A percentile compares a stretch with the other conserved stretches of the same genome.
These are phyloP conservation scores for Latheticus oryzae DNA, from an alignment of 2,888 invertebrate genomes.

Conservation along the genomic window DNA sequence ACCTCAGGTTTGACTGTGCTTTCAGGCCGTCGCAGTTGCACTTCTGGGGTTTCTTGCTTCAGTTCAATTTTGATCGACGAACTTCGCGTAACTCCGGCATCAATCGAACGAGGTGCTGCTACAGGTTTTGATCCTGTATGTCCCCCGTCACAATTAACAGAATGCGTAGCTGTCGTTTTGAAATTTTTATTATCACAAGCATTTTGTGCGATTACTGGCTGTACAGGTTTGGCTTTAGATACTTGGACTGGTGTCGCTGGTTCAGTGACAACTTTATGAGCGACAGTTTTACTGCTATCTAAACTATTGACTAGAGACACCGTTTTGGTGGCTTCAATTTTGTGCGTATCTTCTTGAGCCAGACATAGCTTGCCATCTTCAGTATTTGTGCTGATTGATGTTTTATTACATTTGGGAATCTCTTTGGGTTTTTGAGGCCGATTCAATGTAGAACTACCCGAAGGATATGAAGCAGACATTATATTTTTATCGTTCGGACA, in stretches of 20 bases:
- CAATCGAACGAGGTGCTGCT: constrained; percentile 66
- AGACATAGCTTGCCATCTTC: constrained; percentile 41
- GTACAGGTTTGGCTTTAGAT: constrained; percentile 57
- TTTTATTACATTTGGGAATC: constrained; percentile 63
- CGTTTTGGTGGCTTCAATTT: constrained; percentile 46
- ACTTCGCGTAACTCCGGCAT: constrained; percentile 35
- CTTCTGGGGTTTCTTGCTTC: constrained; percentile 59
- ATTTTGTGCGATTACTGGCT: constrained; percentile 64
- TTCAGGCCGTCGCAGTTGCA: constrained; percentile 68
- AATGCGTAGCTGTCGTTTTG: constrained; percentile 49
- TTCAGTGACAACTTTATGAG: constrained; percentile 50
- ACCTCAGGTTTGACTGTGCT: constrained; percentile 78
- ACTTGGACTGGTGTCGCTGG: constrained; percentile 65
- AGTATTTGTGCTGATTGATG: constrained; percentile 62
- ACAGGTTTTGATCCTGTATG: constrained; percentile 63
- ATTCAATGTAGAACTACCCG: constrained; percentile 72
- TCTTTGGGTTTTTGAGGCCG: constrained; percentile 66
- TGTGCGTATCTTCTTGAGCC: constrained; percentile 57
- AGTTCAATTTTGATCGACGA: constrained; percentile 46
- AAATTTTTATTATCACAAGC: constrained; percentile 62
- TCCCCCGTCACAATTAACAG: constrained; percentile 50
- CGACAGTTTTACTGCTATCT: constrained; percentile 66
- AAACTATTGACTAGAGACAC: constrained; percentile 70
- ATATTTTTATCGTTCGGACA: constrained; percentile 40
- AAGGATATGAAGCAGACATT: constrained; percentile 55